Conservation (phyloP, 2,113 vertebrate species). For the Salminus brasiliensis region DNA sequence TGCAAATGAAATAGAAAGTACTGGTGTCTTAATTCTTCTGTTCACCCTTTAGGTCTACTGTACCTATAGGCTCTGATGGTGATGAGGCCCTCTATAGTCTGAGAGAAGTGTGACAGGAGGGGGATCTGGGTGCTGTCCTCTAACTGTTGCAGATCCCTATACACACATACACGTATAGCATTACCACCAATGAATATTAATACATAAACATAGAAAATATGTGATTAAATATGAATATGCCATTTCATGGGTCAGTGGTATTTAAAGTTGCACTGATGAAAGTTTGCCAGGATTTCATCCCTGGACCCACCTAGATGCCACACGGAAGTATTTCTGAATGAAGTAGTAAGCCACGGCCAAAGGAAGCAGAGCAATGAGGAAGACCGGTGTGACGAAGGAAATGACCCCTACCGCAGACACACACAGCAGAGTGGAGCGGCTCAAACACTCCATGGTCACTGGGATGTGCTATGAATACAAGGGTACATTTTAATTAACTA, state of each 20-base stretch:
- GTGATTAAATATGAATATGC: background rate
- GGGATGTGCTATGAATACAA: constrained; percentile 86
- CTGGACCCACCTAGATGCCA: constrained; percentile 86
- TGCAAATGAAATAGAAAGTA: background rate
- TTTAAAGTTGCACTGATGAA: too few species aligned
- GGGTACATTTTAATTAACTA: background rate
- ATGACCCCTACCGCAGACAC: constrained; percentile 93
- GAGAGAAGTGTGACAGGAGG: constrained; percentile 93
- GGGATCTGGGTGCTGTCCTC: constrained; percentile 96
- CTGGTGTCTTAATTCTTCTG: background rate
- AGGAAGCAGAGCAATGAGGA: constrained; percentile 90
- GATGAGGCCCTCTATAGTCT: constrained; percentile 94
- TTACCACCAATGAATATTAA: constrained; percentile 31
- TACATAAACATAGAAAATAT: background rate
- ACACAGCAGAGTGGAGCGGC: constrained; percentile 93
- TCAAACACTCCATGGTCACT: constrained; percentile 93
- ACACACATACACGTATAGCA: constrained; percentile 21
- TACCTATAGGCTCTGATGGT: constrained; percentile 97
- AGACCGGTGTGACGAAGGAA: constrained; percentile 92
- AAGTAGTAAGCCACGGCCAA: constrained; percentile 93
- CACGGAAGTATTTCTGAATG: constrained; percentile 97
- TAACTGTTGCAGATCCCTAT: constrained; percentile 95
- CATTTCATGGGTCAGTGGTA: too few species aligned
- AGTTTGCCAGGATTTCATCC: too few species aligned
- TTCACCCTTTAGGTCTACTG: background rate